Percentiles rank a stretch among this genome's conserved stretches.
phyloP scores from a whole-genome alignment of 1,140 invertebrate species.

The Aricia agestis region DNA sequence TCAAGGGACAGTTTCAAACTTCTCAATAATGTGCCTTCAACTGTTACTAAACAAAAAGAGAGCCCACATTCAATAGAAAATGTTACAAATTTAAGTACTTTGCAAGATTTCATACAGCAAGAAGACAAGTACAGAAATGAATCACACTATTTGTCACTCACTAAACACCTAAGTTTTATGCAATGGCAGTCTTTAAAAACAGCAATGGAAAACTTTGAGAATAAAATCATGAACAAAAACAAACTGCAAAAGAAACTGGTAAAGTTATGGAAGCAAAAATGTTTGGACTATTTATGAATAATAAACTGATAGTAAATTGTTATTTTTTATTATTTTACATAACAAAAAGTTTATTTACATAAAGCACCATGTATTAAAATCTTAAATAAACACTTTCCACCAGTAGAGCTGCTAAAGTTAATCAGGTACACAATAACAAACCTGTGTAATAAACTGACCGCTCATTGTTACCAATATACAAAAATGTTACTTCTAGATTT shows the following conservation, averaged over 20 bases:
- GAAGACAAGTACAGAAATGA: conserved; percentile 62
- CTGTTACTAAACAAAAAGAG: conserved; percentile 22
- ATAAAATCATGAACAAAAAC: conserved; percentile 35
- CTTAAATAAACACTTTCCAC: conserved; percentile 25
- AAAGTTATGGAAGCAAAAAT: conserved; percentile 65
- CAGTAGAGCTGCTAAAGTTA: conserved; percentile 8
- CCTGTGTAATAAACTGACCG: not conserved
- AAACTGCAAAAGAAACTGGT: conserved; percentile 56
- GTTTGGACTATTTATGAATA: conserved; percentile 50
- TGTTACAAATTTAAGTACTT: conserved; percentile 42
- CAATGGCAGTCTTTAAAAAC: conserved; percentile 65
- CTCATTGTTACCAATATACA: conserved; percentile 13
- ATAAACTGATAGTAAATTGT: conserved; percentile 31
- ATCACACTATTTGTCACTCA: conserved; percentile 44
- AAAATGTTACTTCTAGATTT: not conserved
- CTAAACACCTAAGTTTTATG: conserved; percentile 67
- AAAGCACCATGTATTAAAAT: conserved; percentile 52
- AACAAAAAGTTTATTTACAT: conserved; percentile 42
- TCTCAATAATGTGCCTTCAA: not conserved
- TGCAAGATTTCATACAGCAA: conserved; percentile 53
- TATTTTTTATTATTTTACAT: conserved; percentile 39
- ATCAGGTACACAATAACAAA: conserved; percentile 10
- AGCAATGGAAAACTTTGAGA: conserved; percentile 39
- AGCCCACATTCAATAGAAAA: conserved; percentile 43
- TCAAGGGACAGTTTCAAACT: conserved; percentile 42